phyloP scores from a whole-genome alignment of 2,113 vertebrate genomes.

The Charadrius vociferus region DNA sequence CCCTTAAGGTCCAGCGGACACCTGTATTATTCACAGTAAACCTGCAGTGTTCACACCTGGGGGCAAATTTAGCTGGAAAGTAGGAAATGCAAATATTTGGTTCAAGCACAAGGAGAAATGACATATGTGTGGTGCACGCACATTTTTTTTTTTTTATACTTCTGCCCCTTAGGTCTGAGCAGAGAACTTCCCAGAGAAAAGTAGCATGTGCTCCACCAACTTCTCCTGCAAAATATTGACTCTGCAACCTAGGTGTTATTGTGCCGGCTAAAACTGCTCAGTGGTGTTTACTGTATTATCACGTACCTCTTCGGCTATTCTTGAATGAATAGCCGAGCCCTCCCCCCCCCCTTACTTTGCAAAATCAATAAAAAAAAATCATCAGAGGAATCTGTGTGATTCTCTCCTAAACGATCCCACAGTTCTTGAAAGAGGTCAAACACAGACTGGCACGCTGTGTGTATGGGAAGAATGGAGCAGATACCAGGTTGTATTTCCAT shows the following conservation, averaged over 20 bases:
- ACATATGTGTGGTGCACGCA: background rate
- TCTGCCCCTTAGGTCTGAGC: background rate
- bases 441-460: background rate
- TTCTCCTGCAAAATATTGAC: background rate
- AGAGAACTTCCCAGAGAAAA: background rate
- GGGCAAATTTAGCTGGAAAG: background rate
- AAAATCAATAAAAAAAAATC: background rate
- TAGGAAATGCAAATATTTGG: background rate
- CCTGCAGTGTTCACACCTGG: background rate
- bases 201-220: background rate
- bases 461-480: background rate
- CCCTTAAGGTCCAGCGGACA: background rate
- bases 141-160: background rate
- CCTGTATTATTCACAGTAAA: background rate
- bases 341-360: background rate
- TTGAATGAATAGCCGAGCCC: background rate
- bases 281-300: background rate
- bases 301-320: background rate
- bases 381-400: background rate
- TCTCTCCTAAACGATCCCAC: background rate
- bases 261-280: background rate
- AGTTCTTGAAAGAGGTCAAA: background rate
- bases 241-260: background rate
- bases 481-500: background rate
- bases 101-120: background rate